Evolutionary conservation across 2,888 invertebrate genomes (phyloP).

Genomic region (Netelia inedita): DNA sequence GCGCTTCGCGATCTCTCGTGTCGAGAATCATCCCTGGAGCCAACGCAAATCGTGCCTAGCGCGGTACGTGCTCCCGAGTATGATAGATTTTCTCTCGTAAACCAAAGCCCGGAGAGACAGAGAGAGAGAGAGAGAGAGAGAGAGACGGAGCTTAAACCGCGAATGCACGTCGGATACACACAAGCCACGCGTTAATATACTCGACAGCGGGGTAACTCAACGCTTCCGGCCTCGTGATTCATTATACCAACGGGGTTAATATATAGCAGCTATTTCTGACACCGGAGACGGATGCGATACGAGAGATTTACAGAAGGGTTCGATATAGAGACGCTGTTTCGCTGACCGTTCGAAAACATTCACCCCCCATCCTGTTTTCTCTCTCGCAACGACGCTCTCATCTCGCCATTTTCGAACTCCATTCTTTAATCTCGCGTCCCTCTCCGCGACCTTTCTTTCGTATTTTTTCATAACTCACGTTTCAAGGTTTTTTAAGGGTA

Average conservation of each 20-base stretch:
- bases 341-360: conserved; percentile 47
- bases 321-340: conserved; percentile 19
- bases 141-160: not conserved
- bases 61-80: not conserved
- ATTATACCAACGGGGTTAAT: conserved; percentile 19
- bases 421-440: not conserved
- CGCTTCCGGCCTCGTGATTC: conserved; percentile 37
- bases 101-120: not conserved
- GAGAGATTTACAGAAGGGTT: not conserved
- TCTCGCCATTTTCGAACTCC: not conserved
- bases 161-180: conserved; percentile 3
- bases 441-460: not conserved
- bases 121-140: not conserved
- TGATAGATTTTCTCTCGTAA: not conserved
- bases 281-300: conserved; percentile 23
- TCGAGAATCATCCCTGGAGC: not conserved
- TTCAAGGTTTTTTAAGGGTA: not conserved
- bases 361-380: conserved; percentile 16
- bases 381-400: conserved; percentile 22
- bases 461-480: not conserved
- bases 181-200: conserved; percentile 15
- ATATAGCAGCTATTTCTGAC: conserved; percentile 16
- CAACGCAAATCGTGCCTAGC: not conserved
- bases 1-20: not conserved
- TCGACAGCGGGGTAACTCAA: conserved; percentile 33